Percentiles rank a stretch among this genome's conserved stretches.
These are phyloP conservation scores for Agrochola lota DNA, from an alignment of 2,888 invertebrate species.

Conservation along the genomic window DNA sequence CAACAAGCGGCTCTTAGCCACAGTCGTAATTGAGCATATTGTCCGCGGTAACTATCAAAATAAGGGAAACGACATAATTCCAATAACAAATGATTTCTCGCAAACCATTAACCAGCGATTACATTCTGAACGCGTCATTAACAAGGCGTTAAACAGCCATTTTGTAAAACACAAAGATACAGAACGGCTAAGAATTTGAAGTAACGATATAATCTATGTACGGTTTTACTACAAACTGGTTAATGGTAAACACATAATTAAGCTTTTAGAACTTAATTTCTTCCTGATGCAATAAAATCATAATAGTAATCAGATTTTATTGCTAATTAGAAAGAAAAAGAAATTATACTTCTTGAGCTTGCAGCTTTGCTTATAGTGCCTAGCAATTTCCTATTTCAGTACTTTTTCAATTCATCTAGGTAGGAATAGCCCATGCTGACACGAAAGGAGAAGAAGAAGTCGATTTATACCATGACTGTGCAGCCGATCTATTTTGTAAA, in stretches of 20 bases:
- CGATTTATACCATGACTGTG: neutral
- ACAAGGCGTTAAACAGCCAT: slow-evolving; percentile 48
- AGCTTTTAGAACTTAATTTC: slow-evolving; percentile 35
- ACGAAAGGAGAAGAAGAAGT: neutral
- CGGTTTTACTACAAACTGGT: slow-evolving; percentile 45
- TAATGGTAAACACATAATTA: slow-evolving; percentile 50
- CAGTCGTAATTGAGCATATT: slow-evolving; percentile 26
- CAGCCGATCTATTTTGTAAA: neutral
- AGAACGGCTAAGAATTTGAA: slow-evolving; percentile 38
- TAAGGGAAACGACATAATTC: slow-evolving; percentile 46
- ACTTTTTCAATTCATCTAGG: neutral
- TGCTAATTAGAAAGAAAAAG: slow-evolving; percentile 5
- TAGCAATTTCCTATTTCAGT: neutral
- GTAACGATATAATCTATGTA: slow-evolving; percentile 24
- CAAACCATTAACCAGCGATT: slow-evolving; percentile 46
- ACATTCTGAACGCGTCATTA: slow-evolving; percentile 47
- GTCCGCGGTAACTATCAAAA: slow-evolving; percentile 44
- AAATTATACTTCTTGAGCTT: slow-evolving; percentile 2
- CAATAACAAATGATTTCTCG: slow-evolving; percentile 56
- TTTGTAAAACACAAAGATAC: slow-evolving; percentile 57
- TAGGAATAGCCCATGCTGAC: neutral
- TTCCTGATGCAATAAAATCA: slow-evolving; percentile 50
- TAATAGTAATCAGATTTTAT: slow-evolving; percentile 31
- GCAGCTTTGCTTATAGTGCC: neutral
- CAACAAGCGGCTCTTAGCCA: neutral